Conservation (phyloP, 2,113 vertebrate species). For the Chaetodon trifascialis region DNA sequence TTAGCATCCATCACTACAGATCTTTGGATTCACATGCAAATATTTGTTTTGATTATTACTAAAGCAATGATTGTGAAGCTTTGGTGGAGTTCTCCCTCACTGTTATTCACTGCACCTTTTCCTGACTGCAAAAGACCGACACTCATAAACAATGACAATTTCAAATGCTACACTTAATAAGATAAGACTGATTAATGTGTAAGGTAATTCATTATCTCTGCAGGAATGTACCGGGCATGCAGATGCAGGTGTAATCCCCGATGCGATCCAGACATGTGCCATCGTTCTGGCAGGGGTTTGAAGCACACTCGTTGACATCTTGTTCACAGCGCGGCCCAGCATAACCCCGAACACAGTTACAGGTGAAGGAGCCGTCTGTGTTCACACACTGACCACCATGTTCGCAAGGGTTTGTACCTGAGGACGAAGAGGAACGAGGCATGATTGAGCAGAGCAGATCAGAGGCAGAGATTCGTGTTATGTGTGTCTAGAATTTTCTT, state of each 20-base stretch:
- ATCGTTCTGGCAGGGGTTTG: conserved; percentile 90
- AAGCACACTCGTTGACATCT: conserved; percentile 90
- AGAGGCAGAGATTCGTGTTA: background rate
- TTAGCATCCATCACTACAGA: too few species aligned
- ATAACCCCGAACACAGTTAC: conserved; percentile 87
- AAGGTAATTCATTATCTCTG: background rate
- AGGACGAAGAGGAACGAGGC: background rate
- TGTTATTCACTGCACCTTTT: background rate
- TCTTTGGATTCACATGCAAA: background rate
- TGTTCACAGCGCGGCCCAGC: conserved; percentile 89
- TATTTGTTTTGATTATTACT: background rate
- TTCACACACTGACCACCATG: conserved; percentile 90
- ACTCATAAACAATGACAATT: background rate
- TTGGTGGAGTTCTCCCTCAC: too few species aligned
- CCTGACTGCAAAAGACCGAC: too few species aligned
- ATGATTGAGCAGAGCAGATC: background rate
- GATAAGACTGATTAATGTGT: background rate
- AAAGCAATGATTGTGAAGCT: background rate
- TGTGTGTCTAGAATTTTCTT: background rate
- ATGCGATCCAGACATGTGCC: conserved; percentile 93
- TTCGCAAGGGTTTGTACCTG: conserved; percentile 91
- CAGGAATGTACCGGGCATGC: conserved; percentile 87
- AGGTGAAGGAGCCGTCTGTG: conserved; percentile 90
- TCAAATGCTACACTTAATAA: background rate
- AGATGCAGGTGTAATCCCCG: conserved; percentile 90